A percentile compares a stretch with the other conserved stretches of the same genome.
These are phyloP conservation scores for Scolopax mira DNA, from an alignment of 2,113 vertebrate species.

Conservation along the genomic window DNA sequence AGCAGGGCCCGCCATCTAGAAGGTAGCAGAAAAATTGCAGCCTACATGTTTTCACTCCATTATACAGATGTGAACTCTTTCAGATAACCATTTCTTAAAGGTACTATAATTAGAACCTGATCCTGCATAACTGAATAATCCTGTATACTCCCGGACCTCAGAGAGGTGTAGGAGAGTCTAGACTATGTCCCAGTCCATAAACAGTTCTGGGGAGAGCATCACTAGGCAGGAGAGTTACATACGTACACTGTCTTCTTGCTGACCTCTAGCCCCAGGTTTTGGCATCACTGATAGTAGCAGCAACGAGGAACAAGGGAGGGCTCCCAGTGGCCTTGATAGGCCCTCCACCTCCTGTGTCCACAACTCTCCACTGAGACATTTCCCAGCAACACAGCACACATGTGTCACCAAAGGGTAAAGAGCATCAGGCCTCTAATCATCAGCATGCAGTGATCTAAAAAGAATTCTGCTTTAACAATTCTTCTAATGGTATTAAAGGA, in stretches of 20 bases:
- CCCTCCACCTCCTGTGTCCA: neutral
- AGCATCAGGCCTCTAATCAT: neutral
- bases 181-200: neutral
- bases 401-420: neutral
- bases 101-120: neutral
- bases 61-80: neutral
- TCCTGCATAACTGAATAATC: neutral
- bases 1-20: neutral
- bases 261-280: neutral
- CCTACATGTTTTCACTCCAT: neutral
- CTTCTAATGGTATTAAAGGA: conserved; percentile 61
- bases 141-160: neutral
- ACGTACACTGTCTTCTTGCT: rapidly evolving
- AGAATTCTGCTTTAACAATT: neutral
- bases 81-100: neutral
- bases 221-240: rapidly evolving
- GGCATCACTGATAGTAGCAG: neutral
- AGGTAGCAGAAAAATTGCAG: neutral
- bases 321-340: neutral
- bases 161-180: neutral
- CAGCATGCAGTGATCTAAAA: neutral
- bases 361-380: neutral
- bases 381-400: neutral
- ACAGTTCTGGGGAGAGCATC: neutral
- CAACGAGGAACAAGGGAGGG: rapidly evolving